Percentiles rank a stretch among this genome's conserved stretches.
Evolutionary conservation across 1,140 invertebrate species (phyloP).

Genomic region (Bombus impatiens): DNA sequence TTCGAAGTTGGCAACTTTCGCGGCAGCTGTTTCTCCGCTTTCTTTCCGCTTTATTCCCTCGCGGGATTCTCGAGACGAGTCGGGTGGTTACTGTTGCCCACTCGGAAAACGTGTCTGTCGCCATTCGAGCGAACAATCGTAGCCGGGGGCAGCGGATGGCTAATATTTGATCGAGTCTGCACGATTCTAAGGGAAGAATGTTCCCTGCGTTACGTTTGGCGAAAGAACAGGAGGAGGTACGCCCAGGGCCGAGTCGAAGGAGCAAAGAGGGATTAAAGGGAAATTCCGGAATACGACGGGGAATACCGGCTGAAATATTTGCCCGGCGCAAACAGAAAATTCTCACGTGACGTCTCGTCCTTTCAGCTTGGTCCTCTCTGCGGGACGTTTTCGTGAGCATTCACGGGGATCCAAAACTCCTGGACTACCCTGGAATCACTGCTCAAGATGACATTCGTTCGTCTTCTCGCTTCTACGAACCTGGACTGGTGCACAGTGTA

Average conservation of each 20-base stretch:
- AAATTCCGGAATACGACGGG: conserved; percentile 37
- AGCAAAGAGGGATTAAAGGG: conserved; percentile 33
- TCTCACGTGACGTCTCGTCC: conserved; percentile 43
- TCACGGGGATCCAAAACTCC: conserved; percentile 45
- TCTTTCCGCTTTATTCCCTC: not conserved
- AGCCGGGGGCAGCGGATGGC: not conserved
- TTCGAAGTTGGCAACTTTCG: not conserved
- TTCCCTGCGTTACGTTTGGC: not conserved
- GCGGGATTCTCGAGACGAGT: conserved; percentile 19
- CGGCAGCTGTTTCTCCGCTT: not conserved
- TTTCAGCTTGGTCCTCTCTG: not conserved
- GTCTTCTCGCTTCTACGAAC: not conserved
- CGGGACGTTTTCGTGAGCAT: conserved; percentile 60
- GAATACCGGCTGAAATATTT: conserved; percentile 73
- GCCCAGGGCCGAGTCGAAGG: not conserved
- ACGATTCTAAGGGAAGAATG: conserved; percentile 11
- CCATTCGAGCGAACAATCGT: conserved; percentile 40
- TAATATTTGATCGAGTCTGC: conserved; percentile 64
- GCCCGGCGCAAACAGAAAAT: conserved; percentile 70
- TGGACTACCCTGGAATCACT: not conserved
- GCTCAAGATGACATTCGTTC: not conserved
- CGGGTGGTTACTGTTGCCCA: conserved; percentile 13
- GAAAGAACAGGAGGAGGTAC: not conserved
- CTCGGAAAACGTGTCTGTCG: conserved; percentile 16
- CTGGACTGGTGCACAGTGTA: not conserved